phyloP scores from a whole-genome alignment of 2,113 vertebrate genomes.

The Scortum barcoo region DNA sequence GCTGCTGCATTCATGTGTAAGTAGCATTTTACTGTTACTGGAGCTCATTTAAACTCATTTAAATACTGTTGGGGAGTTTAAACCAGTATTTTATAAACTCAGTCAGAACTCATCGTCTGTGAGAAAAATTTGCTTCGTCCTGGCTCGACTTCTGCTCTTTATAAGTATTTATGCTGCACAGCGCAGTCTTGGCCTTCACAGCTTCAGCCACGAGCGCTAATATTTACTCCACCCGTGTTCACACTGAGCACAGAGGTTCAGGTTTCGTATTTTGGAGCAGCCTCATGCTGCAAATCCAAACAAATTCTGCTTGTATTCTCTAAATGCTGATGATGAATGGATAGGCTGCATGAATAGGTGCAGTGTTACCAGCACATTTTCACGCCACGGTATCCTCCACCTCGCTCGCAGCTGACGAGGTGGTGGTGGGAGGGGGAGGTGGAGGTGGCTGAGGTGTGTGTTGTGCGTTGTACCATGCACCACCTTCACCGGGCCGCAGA shows the following conservation, averaged over 20 bases:
- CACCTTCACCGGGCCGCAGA: conserved; percentile 38
- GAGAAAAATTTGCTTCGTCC: background rate
- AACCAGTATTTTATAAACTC: too few species aligned
- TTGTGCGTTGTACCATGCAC: conserved; percentile 46
- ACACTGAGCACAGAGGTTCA: conserved; percentile 49
- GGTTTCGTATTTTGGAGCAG: conserved; percentile 64
- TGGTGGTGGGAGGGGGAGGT: background rate
- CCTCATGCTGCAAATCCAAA: conserved; percentile 66
- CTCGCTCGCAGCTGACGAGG: conserved; percentile 17
- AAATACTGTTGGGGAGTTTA: too few species aligned
- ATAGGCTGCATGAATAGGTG: conserved; percentile 63
- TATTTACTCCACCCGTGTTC: conserved; percentile 35
- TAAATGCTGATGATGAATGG: conserved; percentile 76
- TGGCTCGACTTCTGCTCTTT: background rate
- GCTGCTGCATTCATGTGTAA: too few species aligned
- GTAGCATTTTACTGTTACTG: too few species aligned
- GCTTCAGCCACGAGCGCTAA: conserved; percentile 19
- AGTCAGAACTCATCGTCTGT: background rate
- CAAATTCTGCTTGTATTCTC: conserved; percentile 61
- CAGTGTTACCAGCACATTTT: conserved; percentile 62
- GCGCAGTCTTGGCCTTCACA: conserved; percentile 25
- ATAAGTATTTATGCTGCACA: conserved; percentile 17
- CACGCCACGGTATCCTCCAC: conserved; percentile 33
- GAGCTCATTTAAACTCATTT: too few species aligned
- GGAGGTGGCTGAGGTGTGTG: conserved; percentile 19